Evolutionary conservation across 2,113 vertebrate genomes (phyloP), one percentile per base, ranked within the genome.

Genomic region (Psophia crepitans): DNA sequence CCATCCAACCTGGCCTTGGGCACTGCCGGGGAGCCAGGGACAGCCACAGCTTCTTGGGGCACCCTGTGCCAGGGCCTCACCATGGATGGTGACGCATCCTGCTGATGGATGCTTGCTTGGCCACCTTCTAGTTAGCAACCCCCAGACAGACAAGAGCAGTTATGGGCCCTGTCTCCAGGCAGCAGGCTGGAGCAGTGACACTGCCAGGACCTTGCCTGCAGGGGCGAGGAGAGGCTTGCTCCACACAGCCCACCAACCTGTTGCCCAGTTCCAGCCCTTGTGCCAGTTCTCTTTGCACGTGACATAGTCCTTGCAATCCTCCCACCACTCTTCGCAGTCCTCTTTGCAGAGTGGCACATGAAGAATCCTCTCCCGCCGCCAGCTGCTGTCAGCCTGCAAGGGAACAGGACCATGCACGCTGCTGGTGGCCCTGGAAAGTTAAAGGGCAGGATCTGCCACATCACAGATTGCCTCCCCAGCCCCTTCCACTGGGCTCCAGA

Each of bases 241-340:
- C 18, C 69, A 8, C 60, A 1, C 26, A 24, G 28, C 32, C 27
- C 93, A 89, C 96, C 71, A 2, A 99, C 99, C 98, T 91, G 97
- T 81, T 5, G 78, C 97, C 99, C 99, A 99, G 98, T 99, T 90
- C 99, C 99, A 99, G 89, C 99, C 99, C 30, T 91, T 89, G 94
- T 99, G 99, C 99, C 99, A 99, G 93, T 99, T 97, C 28, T 87
- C 98, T 60, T 99, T 99, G 97, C 99, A 99, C 0, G 99, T 99
- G 9, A 80, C 6, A 0, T 97, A 98, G 3, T 98, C 48, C 64
- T 93, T 97, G 87, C 99, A 99, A 57, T 99, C 99, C 8, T 98
- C 71, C 98, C 98, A 99, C 99, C 99, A 99, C 14, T 3, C 11
- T 44, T 98, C 86, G 6, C 99, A 99, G 95, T 99, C 99, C 77